These are phyloP conservation scores for Tragopan temminckii DNA, from an alignment of 2,797 vertebrate species.

Conservation along the genomic window DNA sequence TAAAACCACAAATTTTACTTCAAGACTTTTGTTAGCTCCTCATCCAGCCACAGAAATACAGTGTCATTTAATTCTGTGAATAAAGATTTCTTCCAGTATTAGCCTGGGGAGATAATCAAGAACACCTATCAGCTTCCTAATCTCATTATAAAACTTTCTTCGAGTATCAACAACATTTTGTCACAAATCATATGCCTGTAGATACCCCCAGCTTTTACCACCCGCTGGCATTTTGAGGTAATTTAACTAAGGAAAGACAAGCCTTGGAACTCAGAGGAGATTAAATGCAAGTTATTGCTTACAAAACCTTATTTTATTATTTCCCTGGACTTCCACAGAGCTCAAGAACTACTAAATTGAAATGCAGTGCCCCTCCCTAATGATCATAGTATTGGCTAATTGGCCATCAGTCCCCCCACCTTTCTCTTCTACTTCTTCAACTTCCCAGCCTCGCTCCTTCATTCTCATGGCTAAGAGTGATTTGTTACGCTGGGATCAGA, in stretches of 20 bases:
- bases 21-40: neutral
- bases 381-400: neutral
- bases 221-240: neutral
- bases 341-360: neutral
- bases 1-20: neutral
- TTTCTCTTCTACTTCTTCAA: neutral
- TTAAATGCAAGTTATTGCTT: neutral
- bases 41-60: neutral
- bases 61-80: neutral
- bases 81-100: neutral
- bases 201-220: neutral
- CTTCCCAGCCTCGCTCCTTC: neutral
- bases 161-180: neutral
- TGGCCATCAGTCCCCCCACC: neutral
- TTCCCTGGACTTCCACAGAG: neutral
- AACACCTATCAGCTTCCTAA: neutral
- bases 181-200: neutral
- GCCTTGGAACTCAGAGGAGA: neutral
- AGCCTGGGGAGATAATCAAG: neutral
- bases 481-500: neutral
- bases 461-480: neutral
- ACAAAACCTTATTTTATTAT: neutral
- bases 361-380: neutral
- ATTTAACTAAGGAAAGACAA: neutral
- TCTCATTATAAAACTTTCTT: slow-evolving; percentile 8